phyloP scores from a whole-genome alignment of 2,888 invertebrate species.

The Hirudinaria manillensis region DNA sequence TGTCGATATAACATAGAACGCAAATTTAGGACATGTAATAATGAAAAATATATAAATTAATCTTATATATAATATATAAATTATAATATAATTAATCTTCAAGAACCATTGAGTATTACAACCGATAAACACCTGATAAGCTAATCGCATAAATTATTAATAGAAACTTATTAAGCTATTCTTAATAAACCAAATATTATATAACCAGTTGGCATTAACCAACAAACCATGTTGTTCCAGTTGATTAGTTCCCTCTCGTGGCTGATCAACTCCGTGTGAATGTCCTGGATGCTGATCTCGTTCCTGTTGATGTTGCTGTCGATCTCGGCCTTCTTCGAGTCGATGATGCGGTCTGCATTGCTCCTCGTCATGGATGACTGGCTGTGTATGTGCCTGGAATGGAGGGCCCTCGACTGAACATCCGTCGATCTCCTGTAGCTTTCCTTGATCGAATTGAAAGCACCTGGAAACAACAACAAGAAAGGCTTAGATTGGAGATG shows the following conservation, averaged over 20 bases:
- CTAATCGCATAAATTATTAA: too few species aligned
- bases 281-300: slow-evolving; percentile 14
- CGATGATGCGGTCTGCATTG: slow-evolving; percentile 18
- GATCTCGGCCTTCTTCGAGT: slow-evolving; percentile 14
- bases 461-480: slow-evolving; percentile 58
- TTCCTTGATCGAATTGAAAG: slow-evolving; percentile 81
- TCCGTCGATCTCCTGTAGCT: slow-evolving; percentile 61
- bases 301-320: slow-evolving; percentile 2
- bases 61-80: too few species aligned
- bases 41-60: too few species aligned
- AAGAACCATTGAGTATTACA: too few species aligned
- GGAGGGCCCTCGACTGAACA: slow-evolving; percentile 56
- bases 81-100: too few species aligned
- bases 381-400: not conserved
- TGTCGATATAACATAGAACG: too few species aligned
- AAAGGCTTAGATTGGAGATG: too few species aligned
- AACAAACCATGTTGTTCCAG: slow-evolving; percentile 21
- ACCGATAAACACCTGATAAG: too few species aligned
- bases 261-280: not conserved
- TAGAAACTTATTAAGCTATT: too few species aligned
- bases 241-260: not conserved
- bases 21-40: too few species aligned
- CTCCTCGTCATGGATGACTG: slow-evolving; percentile 14
- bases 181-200: not conserved
- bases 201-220: not conserved